phyloP scores from a whole-genome alignment of 92 coral and sea anemone genomes.

The Anthopleura xanthogrammica region DNA sequence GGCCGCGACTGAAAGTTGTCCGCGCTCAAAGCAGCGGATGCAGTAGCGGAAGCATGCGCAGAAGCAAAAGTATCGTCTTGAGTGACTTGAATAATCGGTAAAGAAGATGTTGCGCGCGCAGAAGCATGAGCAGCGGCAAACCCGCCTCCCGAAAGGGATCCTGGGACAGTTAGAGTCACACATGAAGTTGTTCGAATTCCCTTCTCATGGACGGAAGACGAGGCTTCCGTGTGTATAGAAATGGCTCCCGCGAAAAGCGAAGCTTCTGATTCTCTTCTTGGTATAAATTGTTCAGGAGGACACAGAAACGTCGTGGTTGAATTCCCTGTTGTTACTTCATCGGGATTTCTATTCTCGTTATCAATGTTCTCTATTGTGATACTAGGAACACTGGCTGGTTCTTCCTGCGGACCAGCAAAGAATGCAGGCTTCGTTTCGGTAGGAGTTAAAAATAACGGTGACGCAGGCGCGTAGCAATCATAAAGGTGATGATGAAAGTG shows the following conservation, averaged over 20 bases:
- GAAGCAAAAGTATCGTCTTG: slow-evolving; percentile 8
- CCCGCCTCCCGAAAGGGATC: slow-evolving; percentile 32
- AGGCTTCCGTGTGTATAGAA: slow-evolving; percentile 70
- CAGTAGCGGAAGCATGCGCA: slow-evolving; percentile 27
- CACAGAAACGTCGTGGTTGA: slow-evolving; percentile 26
- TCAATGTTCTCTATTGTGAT: slow-evolving; percentile 49
- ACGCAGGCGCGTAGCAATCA: slow-evolving; percentile 74
- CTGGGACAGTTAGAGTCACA: slow-evolving; percentile 55
- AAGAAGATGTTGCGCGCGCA: slow-evolving; percentile 29
- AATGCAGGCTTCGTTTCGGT: slow-evolving; percentile 10
- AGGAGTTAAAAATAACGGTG: slow-evolving; percentile 51
- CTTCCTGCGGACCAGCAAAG: slow-evolving; percentile 6
- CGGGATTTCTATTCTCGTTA: slow-evolving; percentile 10
- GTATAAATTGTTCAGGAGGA: slow-evolving; percentile 44
- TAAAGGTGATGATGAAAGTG: slow-evolving; percentile 92
- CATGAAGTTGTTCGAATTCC: slow-evolving; percentile 57
- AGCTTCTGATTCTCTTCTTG: slow-evolving; percentile 44
- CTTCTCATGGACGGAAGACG: slow-evolving; percentile 54
- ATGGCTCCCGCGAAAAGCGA: slow-evolving; percentile 58
- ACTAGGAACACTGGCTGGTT: slow-evolving; percentile 18
- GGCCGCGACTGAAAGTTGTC: slow-evolving; percentile 7
- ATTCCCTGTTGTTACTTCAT: background rate
- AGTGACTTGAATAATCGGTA: slow-evolving; percentile 21
- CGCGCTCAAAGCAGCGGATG: slow-evolving; percentile 34
- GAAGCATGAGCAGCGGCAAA: slow-evolving; percentile 46